Conservation (phyloP, 2,888 invertebrate species). For the Orthosia gothica region DNA sequence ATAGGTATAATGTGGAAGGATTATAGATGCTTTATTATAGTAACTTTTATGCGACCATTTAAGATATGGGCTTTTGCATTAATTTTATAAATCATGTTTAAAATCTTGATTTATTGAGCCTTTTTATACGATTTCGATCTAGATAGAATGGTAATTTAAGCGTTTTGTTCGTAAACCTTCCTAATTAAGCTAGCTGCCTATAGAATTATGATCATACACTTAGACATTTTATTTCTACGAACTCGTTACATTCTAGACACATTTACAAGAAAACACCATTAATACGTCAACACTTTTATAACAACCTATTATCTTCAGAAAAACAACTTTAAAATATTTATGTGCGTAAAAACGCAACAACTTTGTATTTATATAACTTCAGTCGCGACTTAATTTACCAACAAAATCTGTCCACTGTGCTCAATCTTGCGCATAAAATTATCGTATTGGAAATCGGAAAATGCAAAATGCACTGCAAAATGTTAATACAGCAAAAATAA, state of each 20-base stretch:
- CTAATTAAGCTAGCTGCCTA: too few relatives aligned
- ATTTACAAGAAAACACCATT: conserved; percentile 43
- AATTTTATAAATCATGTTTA: background rate
- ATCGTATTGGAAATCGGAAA: conserved; percentile 63
- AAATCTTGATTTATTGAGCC: background rate
- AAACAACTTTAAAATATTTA: conserved; percentile 62
- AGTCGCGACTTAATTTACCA: conserved; percentile 43
- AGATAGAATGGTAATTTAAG: background rate
- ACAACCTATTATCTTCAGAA: conserved; percentile 47
- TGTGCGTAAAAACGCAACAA: conserved; percentile 28
- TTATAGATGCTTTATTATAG: background rate
- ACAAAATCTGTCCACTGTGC: conserved; percentile 45
- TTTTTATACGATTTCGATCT: too few relatives aligned
- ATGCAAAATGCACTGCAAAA: conserved; percentile 58
- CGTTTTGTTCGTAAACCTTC: background rate
- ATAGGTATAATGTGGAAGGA: background rate
- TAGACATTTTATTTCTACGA: conserved; percentile 14
- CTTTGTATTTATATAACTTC: conserved; percentile 15
- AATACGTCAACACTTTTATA: conserved; percentile 57
- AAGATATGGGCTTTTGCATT: background rate
- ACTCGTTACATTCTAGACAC: conserved; percentile 24
- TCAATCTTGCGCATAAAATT: conserved; percentile 59
- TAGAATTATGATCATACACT: background rate
- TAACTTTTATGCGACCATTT: background rate
- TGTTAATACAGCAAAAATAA: conserved; percentile 63